Evolutionary conservation across 2,888 invertebrate species (phyloP).

Genomic region (Diplazon laetatorius): DNA sequence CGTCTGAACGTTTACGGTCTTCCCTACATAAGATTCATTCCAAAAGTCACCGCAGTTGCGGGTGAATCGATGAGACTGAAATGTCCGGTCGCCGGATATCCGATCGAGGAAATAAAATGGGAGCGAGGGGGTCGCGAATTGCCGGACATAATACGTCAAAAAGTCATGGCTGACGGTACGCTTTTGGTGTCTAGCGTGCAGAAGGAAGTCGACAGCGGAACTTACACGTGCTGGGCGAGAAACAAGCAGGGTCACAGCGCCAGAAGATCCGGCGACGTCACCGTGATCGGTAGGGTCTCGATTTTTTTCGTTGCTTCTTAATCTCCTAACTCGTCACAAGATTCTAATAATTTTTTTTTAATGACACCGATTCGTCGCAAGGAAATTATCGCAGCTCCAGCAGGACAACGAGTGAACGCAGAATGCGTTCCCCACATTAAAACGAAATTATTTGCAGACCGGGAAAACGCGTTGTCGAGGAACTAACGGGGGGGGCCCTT

Average conservation of each 20-base stretch:
- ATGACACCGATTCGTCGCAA: no score
- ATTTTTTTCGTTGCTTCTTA: conserved; percentile 35
- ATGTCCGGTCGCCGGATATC: conserved; percentile 93
- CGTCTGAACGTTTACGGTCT: conserved; percentile 91
- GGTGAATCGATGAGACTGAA: conserved; percentile 89
- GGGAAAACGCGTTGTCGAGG: no score
- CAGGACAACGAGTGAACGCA: no score
- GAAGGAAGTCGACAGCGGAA: conserved; percentile 89
- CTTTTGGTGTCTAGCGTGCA: conserved; percentile 90
- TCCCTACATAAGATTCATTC: conserved; percentile 91
- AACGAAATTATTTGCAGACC: neutral
- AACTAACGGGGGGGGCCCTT: no score
- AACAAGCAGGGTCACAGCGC: conserved; percentile 91
- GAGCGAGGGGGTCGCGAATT: conserved; percentile 89
- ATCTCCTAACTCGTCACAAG: neutral
- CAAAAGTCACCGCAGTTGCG: conserved; percentile 92
- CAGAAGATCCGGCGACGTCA: conserved; percentile 88
- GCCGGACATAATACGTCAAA: conserved; percentile 91
- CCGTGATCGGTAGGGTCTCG: conserved; percentile 88
- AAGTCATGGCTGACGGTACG: conserved; percentile 89
- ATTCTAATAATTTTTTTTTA: no score
- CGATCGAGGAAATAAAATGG: conserved; percentile 92
- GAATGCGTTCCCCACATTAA: no score
- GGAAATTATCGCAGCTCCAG: no score
- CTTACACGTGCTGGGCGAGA: conserved; percentile 91